Percentiles rank a stretch among this genome's conserved stretches.
These are phyloP conservation scores for Doris montereyensis DNA, from an alignment of 2,888 invertebrate species.

Conservation along the genomic window DNA sequence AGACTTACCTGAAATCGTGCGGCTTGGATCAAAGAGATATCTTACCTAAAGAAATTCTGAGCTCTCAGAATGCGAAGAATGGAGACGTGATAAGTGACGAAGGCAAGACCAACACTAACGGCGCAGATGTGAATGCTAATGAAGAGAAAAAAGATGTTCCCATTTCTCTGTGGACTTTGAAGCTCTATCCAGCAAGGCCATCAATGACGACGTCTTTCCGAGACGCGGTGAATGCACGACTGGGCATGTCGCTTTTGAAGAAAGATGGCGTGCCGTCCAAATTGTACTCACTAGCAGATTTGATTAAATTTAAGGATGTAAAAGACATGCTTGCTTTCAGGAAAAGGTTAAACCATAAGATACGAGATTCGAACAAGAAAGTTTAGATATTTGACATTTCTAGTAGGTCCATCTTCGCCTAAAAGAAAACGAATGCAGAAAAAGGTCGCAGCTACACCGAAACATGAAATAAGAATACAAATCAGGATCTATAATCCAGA, in stretches of 20 bases:
- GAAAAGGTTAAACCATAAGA: constrained; percentile 51
- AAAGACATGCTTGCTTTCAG: constrained; percentile 60
- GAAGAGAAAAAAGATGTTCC: constrained; percentile 1
- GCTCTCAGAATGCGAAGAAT: background rate
- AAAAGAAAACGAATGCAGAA: no score
- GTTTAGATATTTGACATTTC: no score
- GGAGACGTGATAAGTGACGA: background rate
- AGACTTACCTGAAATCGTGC: constrained; percentile 38
- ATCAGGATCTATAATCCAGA: no score
- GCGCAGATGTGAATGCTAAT: background rate
- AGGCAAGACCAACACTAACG: background rate
- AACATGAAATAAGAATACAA: no score
- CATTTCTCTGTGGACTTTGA: constrained; percentile 60
- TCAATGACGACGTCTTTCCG: constrained; percentile 61
- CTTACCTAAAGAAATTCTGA: background rate
- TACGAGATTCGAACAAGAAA: no score
- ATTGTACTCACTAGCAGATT: constrained; percentile 56
- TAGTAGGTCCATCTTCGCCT: no score
- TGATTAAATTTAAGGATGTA: constrained; percentile 58
- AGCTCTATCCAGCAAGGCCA: constrained; percentile 59
- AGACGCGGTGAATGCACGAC: constrained; percentile 43
- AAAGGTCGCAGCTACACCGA: no score
- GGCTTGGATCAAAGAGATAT: constrained; percentile 27
- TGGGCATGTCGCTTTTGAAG: no score
- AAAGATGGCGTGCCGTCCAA: background rate